Evolutionary conservation across 2,113 vertebrate genomes (phyloP), one percentile per base, ranked within the genome.

Genomic region (Misgurnus mizolepis): DNA sequence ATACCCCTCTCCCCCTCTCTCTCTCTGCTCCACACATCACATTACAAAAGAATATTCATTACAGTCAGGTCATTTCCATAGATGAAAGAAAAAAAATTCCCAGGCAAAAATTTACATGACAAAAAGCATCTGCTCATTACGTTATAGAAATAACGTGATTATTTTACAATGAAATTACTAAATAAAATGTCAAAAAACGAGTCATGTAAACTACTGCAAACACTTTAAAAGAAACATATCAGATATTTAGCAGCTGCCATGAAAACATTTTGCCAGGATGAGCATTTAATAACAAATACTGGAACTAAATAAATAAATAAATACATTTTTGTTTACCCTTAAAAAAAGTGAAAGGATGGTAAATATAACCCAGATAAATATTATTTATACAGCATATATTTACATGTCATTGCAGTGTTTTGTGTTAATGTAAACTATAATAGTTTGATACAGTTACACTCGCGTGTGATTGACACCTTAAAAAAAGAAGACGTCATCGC

Each of bases 391-490:
- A 4, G 49, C 49, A 53, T 53, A 12, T 15, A 53, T 53, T 53
- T 53, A 53, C 14, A 53, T 53, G 14, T 5, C 1, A 50, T 14
- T 53, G 15, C 14, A 0, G 9, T 17, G 50, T 10, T 15, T 45
- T 7, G 10, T 4, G 10, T 53, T 53, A 22, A 12, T 58, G 55
- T 9, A 55, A 55, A 53, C 49, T 17, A 4, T 55, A 17, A 8
- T 6, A 7, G 17, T 58, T 58, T 56, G 17, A 58, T 18, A 58
- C 55, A 18, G 2, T 45, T 67, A 41, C 22, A 61, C 15, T 8
- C 49, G 65, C 39, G 10, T 75, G 72, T 39, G 69, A 76, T 55
- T 66, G 74, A 76, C 74, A 55, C 15, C 22, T 12, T 61, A 76
- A 15, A 55, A 22, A 55, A 17, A 66, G 34, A 4, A 62, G 22